Conservation (phyloP, 2,113 vertebrate species). For the Cyprinodon brontotheroides region DNA sequence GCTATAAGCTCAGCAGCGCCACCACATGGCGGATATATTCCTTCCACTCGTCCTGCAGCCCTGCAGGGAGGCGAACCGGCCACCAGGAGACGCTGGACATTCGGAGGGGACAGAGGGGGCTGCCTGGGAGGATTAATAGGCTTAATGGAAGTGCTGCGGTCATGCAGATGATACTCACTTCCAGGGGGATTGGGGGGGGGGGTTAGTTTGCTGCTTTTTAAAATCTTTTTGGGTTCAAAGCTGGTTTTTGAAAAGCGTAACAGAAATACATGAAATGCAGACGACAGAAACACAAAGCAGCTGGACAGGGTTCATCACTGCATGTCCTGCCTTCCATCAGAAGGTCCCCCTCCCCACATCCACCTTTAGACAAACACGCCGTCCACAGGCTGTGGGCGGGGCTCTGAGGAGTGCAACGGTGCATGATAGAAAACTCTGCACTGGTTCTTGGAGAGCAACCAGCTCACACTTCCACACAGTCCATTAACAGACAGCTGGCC, state of each 20-base stretch:
- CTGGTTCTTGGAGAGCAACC: constrained; percentile 47
- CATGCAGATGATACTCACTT: constrained; percentile 33
- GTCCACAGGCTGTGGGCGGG: constrained; percentile 10
- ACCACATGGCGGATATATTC: not conserved
- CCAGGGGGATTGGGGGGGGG: constrained; percentile 9
- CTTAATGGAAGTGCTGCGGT: constrained; percentile 58
- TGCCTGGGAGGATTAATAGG: constrained; percentile 40
- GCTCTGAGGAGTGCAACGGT: constrained; percentile 29
- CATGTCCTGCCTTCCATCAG: not conserved
- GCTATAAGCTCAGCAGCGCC: constrained; percentile 7
- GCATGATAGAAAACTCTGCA: constrained; percentile 27
- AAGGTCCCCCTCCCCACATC: not conserved
- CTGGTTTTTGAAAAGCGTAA: not conserved
- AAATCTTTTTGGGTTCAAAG: not conserved
- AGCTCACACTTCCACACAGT: constrained; percentile 32
- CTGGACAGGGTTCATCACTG: not conserved
- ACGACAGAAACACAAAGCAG: not conserved
- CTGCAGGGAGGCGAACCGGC: constrained; percentile 2
- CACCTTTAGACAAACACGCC: constrained; percentile 3
- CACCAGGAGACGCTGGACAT: not conserved
- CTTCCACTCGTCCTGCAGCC: not conserved
- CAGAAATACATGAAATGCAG: not conserved
- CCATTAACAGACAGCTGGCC: constrained; percentile 40
- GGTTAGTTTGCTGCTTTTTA: too few relatives aligned
- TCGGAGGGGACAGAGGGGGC: constrained; percentile 22